Evolutionary conservation across 2,113 vertebrate genomes (phyloP).

Genomic region (Strigops habroptila): DNA sequence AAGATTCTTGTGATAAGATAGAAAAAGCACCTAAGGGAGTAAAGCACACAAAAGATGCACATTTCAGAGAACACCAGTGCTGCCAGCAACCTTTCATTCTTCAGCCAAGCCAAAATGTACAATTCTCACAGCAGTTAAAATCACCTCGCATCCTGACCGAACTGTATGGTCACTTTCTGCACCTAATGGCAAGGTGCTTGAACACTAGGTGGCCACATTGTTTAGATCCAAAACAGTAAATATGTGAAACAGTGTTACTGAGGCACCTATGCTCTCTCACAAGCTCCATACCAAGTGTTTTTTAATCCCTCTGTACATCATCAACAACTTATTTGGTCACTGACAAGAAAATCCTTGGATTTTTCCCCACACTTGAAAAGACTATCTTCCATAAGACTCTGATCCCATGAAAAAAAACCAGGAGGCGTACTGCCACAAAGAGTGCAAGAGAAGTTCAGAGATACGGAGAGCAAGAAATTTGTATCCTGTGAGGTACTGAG

Average conservation of each 20-base stretch:
- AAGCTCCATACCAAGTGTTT: neutral
- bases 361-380: neutral
- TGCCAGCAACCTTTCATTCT: neutral
- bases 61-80: neutral
- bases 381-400: neutral
- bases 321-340: neutral
- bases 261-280: neutral
- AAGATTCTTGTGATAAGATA: neutral
- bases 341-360: neutral
- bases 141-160: neutral
- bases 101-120: neutral
- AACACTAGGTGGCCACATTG: conserved; percentile 10
- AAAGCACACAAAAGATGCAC: neutral
- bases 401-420: neutral
- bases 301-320: neutral
- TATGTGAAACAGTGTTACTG: neutral
- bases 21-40: neutral
- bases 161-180: neutral
- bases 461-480: neutral
- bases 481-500: neutral
- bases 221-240: neutral
- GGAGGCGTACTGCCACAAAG: neutral
- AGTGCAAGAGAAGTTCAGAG: neutral
- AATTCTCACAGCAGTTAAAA: neutral
- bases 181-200: neutral